These are phyloP conservation scores for Odontomyia ornata DNA, from an alignment of 2,888 invertebrate species.

Conservation along the genomic window DNA sequence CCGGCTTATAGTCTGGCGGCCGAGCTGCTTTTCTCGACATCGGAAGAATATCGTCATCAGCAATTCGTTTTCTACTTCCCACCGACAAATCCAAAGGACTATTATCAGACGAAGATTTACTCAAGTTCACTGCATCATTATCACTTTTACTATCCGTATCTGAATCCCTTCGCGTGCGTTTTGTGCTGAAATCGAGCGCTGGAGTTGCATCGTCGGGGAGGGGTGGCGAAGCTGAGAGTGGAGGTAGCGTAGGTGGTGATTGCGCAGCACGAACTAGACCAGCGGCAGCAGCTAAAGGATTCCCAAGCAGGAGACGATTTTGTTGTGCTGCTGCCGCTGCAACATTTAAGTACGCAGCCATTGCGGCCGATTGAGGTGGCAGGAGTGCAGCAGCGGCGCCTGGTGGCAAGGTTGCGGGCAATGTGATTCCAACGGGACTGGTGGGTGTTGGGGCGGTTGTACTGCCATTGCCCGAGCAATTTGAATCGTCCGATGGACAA, in stretches of 20 bases:
- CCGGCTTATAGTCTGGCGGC: slow-evolving; percentile 72
- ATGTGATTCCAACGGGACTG: slow-evolving; percentile 74
- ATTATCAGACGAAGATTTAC: slow-evolving; percentile 71
- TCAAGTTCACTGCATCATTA: slow-evolving; percentile 76
- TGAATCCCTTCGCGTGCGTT: slow-evolving; percentile 68
- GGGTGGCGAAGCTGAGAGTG: slow-evolving; percentile 65
- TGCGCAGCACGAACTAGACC: slow-evolving; percentile 66
- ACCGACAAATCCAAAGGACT: slow-evolving; percentile 82
- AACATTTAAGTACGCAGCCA: slow-evolving; percentile 81
- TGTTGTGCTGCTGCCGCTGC: slow-evolving; percentile 78
- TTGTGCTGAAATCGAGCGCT: slow-evolving; percentile 84
- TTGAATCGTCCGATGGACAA: slow-evolving; percentile 81
- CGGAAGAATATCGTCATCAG: slow-evolving; percentile 71
- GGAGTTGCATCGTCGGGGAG: slow-evolving; percentile 67
- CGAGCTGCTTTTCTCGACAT: slow-evolving; percentile 74
- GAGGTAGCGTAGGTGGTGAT: slow-evolving; percentile 63
- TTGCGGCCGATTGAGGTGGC: slow-evolving; percentile 82
- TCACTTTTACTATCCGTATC: slow-evolving; percentile 69
- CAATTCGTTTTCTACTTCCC: slow-evolving; percentile 77
- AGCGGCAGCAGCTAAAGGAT: slow-evolving; percentile 77
- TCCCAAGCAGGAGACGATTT: slow-evolving; percentile 78
- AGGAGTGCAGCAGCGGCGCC: slow-evolving; percentile 72
- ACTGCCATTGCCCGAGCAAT: slow-evolving; percentile 72
- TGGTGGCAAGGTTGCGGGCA: slow-evolving; percentile 74
- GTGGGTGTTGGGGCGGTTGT: slow-evolving; percentile 66